A percentile compares a stretch with the other conserved stretches of the same genome.
Conservation (phyloP, 2,113 vertebrate genomes). For the Crocuta crocuta region DNA sequence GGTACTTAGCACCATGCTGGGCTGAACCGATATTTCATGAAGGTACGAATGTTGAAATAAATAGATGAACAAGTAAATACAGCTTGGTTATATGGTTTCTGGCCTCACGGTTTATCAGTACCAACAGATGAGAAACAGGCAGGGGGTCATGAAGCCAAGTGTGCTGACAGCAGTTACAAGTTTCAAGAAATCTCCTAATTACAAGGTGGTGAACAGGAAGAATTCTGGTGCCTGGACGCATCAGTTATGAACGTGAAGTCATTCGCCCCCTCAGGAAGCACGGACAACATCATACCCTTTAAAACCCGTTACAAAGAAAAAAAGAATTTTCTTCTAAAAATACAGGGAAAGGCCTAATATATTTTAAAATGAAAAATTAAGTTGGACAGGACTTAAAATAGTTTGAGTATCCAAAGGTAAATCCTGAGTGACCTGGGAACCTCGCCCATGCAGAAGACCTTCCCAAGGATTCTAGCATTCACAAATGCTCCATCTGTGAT, state of each 20-base stretch:
- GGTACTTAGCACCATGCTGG: not conserved
- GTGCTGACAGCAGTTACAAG: conserved; percentile 19
- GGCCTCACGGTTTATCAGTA: not conserved
- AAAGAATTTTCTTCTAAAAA: not conserved
- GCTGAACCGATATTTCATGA: not conserved
- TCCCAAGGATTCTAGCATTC: not conserved
- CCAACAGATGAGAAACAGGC: not conserved
- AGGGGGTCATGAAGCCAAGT: not conserved
- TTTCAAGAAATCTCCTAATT: conserved; percentile 61
- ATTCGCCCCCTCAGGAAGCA: not conserved
- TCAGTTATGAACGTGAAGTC: not conserved
- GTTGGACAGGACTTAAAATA: not conserved
- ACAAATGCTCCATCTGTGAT: not conserved
- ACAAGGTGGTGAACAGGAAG: conserved; percentile 29
- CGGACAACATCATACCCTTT: not conserved
- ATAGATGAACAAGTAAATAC: conserved; percentile 20
- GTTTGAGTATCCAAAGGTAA: not conserved
- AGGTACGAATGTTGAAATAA: conserved; percentile 53
- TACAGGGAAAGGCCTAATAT: not conserved
- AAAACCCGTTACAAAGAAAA: not conserved
- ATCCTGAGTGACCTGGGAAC: not conserved
- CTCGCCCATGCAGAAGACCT: not conserved
- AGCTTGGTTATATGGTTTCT: conserved; percentile 19
- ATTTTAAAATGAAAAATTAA: not conserved
- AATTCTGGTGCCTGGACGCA: conserved; percentile 34